Conservation (phyloP, 2,797 vertebrate species). For the Premnoplex brunnescens region DNA sequence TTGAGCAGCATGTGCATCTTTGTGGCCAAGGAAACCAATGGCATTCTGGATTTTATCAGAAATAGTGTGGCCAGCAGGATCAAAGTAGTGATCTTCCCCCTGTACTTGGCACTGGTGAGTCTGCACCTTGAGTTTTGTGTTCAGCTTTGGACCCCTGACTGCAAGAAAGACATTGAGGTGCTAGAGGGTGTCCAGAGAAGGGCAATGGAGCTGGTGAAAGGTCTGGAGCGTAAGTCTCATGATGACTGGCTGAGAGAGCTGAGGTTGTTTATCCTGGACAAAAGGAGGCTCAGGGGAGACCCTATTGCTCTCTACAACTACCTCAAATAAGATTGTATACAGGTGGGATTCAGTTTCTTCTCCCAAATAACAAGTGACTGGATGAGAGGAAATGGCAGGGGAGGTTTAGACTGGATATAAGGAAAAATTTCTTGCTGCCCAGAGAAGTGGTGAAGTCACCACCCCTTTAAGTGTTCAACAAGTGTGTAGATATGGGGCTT, state of each 20-base stretch:
- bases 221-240: neutral
- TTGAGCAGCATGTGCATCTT: neutral
- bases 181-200: neutral
- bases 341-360: neutral
- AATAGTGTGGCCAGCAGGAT: neutral
- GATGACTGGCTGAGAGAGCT: neutral
- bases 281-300: neutral
- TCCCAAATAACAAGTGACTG: neutral
- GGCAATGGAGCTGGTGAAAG: rapidly evolving
- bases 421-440: neutral
- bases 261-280: neutral
- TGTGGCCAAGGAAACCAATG: neutral
- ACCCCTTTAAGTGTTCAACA: neutral
- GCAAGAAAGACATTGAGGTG: neutral
- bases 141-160: neutral
- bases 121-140: neutral
- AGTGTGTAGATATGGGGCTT: neutral
- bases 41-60: neutral
- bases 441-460: neutral
- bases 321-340: neutral
- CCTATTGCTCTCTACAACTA: neutral
- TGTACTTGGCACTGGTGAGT: rapidly evolving
- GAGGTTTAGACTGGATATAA: neutral
- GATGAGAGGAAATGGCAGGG: neutral
- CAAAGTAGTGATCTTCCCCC: neutral